Base-by-base conservation (phyloP, 2,888 invertebrate species). In the Scaptodrosophila latifasciaeformis region DNA sequence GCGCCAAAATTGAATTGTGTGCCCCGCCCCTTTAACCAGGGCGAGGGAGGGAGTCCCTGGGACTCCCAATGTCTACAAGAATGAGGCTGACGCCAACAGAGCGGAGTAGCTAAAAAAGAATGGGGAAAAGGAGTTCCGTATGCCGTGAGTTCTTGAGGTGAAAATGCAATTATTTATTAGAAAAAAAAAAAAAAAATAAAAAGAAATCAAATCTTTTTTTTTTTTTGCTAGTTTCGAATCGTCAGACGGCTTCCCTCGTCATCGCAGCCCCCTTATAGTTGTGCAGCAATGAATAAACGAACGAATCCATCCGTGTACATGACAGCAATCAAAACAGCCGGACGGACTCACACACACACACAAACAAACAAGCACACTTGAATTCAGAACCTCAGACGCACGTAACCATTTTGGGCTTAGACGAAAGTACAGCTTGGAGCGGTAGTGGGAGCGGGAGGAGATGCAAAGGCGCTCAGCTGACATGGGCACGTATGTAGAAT, bases 111-210 rank as follows among this genome's bases (percentile, higher is more conserved):
- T n/a, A n/a, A n/a, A n/a, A n/a, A n/a, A n/a, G n/a, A n/a, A n/a
- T n/a, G n/a, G n/a, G n/a, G n/a, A n/a, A n/a, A n/a, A n/a, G n/a
- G n/a, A n/a, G n/a, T 47, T 61, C 62, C 68, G 67, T 78, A 70
- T 79, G n/a, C 72, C 66, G 61, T 76, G 67, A 53, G 80, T 70
- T 70, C 80, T 79, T 72, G 72, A 72, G 72, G 72, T 79, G 72
- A 79, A 79, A 72, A 79, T 72, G 72, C 80, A 72, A 72, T 72
- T 72, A 72, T 72, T 79, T 72, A 72, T 79, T 77, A 79, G 74
- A 61, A 55, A 50, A 34, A 59, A 48, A 29, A 49, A 48, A 37
- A 27, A 55, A 18, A 29, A 30, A 40, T 40, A 40, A 34, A 34
- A 34, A n/a, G n/a, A n/a, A n/a, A n/a, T n/a, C n/a, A n/a, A n/a